phyloP scores from a whole-genome alignment of 2,888 invertebrate species.

The Monopis laevigella region DNA sequence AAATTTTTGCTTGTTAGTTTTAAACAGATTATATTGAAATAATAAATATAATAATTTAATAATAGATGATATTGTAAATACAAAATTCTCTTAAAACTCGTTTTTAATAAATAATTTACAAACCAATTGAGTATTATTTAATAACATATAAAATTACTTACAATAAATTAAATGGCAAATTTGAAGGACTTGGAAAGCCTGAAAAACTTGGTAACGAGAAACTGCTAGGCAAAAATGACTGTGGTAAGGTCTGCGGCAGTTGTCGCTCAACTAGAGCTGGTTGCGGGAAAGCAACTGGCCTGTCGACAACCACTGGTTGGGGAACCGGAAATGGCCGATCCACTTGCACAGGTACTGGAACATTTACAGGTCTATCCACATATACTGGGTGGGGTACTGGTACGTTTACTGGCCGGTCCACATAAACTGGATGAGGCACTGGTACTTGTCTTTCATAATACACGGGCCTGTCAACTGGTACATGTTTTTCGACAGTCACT shows the following conservation, averaged over 20 bases:
- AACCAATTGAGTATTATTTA: too few relatives aligned
- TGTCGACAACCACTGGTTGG: conserved; percentile 41
- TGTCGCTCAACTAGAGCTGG: conserved; percentile 31
- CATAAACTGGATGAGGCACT: conserved; percentile 62
- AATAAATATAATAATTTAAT: too few relatives aligned
- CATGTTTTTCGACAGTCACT: conserved; percentile 65
- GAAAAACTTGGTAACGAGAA: background rate
- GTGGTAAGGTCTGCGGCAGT: conserved; percentile 20
- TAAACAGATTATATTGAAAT: too few relatives aligned
- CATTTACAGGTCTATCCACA: conserved; percentile 45
- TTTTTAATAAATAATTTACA: too few relatives aligned
- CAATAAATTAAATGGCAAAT: too few relatives aligned
- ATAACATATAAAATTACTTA: too few relatives aligned
- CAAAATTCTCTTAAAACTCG: too few relatives aligned
- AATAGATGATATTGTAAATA: too few relatives aligned
- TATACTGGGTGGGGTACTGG: conserved; percentile 69
- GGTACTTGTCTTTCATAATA: conserved; percentile 64
- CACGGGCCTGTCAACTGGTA: conserved; percentile 68
- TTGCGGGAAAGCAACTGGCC: conserved; percentile 33
- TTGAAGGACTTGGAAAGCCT: too few relatives aligned
- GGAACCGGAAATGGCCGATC: conserved; percentile 37
- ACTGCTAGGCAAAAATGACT: background rate
- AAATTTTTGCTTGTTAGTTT: too few relatives aligned
- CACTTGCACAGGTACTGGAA: conserved; percentile 31
- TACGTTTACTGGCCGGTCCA: conserved; percentile 66